Percentiles rank a stretch among this genome's conserved stretches.
phyloP scores from a whole-genome alignment of 2,797 vertebrate species.

The Crocodylus rhombifer region DNA sequence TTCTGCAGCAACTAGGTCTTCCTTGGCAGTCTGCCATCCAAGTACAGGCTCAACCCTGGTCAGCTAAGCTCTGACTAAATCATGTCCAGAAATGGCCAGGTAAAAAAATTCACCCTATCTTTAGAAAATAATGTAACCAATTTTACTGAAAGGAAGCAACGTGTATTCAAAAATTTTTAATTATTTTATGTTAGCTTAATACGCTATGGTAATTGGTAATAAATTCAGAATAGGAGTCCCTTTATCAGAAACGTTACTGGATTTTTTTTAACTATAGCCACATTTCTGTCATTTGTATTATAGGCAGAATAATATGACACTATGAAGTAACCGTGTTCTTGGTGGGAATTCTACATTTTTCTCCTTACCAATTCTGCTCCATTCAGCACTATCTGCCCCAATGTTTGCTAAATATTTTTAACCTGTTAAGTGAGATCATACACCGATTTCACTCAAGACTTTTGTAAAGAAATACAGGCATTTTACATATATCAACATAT shows the following conservation, averaged over 20 bases:
- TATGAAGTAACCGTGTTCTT: constrained; percentile 35
- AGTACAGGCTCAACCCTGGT: background rate
- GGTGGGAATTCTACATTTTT: constrained; percentile 36
- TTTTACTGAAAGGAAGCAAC: background rate
- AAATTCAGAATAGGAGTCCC: constrained; percentile 40
- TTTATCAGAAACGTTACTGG: background rate
- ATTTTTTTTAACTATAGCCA: constrained; percentile 33
- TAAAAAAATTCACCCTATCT: background rate
- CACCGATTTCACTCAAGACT: constrained; percentile 25
- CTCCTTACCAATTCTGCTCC: constrained; percentile 19
- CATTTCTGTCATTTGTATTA: constrained; percentile 48
- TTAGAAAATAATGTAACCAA: background rate
- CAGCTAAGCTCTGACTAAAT: background rate
- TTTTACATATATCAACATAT: constrained; percentile 15
- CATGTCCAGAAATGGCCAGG: background rate
- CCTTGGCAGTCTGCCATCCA: background rate
- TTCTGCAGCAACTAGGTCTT: background rate
- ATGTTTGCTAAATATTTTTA: constrained; percentile 58
- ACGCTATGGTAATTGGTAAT: constrained; percentile 5
- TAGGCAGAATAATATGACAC: constrained; percentile 5
- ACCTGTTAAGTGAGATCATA: constrained; percentile 28
- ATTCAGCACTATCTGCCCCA: background rate
- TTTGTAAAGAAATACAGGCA: constrained; percentile 28
- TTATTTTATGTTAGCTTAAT: constrained; percentile 1
- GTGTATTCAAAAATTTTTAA: constrained; percentile 29